These are phyloP conservation scores for Orchestia grillus DNA, from an alignment of 1,140 invertebrate genomes.

Conservation along the genomic window DNA sequence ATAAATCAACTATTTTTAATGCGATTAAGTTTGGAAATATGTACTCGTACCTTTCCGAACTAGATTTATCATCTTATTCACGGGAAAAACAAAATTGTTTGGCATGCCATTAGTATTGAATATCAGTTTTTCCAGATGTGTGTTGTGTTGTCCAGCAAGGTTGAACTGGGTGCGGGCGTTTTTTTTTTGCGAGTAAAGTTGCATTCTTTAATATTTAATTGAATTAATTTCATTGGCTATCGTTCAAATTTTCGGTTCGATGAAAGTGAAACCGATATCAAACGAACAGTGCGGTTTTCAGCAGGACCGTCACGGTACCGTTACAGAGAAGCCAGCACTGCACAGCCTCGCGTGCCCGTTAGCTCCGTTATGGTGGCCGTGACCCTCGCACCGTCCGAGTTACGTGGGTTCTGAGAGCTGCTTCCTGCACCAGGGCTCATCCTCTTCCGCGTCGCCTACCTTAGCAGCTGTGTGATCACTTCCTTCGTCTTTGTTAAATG, in stretches of 20 bases:
- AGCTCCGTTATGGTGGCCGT: background rate
- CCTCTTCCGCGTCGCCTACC: background rate
- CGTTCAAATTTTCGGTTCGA: background rate
- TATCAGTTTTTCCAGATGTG: background rate
- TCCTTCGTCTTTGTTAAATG: background rate
- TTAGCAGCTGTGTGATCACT: background rate
- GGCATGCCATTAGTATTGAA: background rate
- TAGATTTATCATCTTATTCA: background rate
- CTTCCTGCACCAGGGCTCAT: background rate
- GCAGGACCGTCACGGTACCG: background rate
- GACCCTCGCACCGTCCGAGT: background rate
- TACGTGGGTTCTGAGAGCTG: background rate
- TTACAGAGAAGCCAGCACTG: background rate
- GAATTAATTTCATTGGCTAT: background rate
- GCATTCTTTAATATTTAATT: background rate
- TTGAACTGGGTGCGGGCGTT: background rate
- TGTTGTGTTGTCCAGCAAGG: background rate
- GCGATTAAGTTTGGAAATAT: background rate
- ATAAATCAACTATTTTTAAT: background rate
- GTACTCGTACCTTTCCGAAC: background rate
- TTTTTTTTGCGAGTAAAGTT: background rate
- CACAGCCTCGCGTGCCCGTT: background rate
- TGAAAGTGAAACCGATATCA: background rate
- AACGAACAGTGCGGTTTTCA: background rate
- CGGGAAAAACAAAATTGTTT: background rate